Conservation (phyloP, 2,888 invertebrate species). For the Criorhina ranunculi region DNA sequence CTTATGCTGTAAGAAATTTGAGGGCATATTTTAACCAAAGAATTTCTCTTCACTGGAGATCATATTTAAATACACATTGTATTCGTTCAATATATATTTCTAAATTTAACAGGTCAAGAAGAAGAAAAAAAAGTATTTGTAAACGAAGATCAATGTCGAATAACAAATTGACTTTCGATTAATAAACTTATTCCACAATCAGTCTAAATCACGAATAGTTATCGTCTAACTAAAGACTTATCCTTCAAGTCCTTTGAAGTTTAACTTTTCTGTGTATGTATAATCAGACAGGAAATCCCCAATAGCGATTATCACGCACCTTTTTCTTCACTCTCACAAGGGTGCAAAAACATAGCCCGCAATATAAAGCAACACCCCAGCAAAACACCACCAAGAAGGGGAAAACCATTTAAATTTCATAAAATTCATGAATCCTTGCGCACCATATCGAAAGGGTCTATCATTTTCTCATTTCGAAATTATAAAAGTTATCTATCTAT, state of each 20-base stretch:
- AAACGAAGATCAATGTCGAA: too few relatives aligned
- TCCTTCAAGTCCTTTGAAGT: slow-evolving; percentile 5
- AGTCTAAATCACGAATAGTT: background rate
- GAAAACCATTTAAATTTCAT: slow-evolving; percentile 22
- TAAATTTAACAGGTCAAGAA: too few relatives aligned
- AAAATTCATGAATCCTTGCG: slow-evolving; percentile 23
- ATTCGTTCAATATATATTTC: too few relatives aligned
- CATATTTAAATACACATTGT: too few relatives aligned
- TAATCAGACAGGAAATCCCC: background rate
- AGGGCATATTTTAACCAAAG: too few relatives aligned
- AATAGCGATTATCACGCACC: background rate
- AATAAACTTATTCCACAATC: slow-evolving; percentile 6
- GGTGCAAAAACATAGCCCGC: background rate
- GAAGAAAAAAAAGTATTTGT: too few relatives aligned
- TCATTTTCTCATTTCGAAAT: slow-evolving; percentile 53
- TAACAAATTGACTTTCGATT: background rate
- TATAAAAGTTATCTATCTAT: slow-evolving; percentile 58
- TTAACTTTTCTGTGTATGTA: slow-evolving; percentile 3
- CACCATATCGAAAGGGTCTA: slow-evolving; percentile 51
- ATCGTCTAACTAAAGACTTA: background rate
- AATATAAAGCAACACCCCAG: background rate
- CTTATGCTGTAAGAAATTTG: too few relatives aligned
- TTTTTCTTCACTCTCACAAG: background rate
- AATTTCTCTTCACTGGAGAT: too few relatives aligned
- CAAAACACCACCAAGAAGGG: background rate